Conservation (phyloP, 1,140 invertebrate species). For the Lepidostoma basale region DNA sequence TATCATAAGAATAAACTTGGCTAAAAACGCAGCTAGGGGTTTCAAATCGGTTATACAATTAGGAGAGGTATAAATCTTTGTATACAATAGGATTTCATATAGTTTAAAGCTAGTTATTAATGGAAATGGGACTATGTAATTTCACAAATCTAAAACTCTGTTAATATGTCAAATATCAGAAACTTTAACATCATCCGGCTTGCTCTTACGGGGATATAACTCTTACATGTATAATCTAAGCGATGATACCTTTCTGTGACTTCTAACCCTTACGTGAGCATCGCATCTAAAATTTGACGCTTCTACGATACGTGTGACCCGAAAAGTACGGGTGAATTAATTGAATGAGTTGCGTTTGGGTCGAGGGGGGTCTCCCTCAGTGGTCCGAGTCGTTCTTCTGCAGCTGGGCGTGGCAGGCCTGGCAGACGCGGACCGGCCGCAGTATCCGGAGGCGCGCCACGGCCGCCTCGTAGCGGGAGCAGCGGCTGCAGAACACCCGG, state of each 20-base stretch:
- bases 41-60: background rate
- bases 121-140: no score
- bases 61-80: background rate
- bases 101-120: no score
- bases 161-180: background rate
- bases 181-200: background rate
- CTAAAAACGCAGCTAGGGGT: background rate
- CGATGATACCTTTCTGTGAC: background rate
- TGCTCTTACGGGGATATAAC: background rate
- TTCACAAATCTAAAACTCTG: no score
- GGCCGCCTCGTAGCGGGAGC: conserved; percentile 93
- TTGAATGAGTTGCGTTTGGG: no score
- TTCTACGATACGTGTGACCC: no score
- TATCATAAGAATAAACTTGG: background rate
- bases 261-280: conserved; percentile 6
- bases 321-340: no score
- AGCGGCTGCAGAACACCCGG: conserved; percentile 94
- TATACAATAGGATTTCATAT: no score
- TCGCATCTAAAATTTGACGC: conserved; percentile 12
- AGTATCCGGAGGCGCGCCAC: conserved; percentile 88
- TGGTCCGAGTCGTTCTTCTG: conserved; percentile 30
- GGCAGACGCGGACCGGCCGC: conserved; percentile 90
- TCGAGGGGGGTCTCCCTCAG: background rate
- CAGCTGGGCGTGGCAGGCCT: conserved; percentile 71
- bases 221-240: background rate